Percentiles rank a stretch among this genome's conserved stretches.
Conservation (phyloP, 2,113 vertebrate species). For the Callocephalon fimbriatum region DNA sequence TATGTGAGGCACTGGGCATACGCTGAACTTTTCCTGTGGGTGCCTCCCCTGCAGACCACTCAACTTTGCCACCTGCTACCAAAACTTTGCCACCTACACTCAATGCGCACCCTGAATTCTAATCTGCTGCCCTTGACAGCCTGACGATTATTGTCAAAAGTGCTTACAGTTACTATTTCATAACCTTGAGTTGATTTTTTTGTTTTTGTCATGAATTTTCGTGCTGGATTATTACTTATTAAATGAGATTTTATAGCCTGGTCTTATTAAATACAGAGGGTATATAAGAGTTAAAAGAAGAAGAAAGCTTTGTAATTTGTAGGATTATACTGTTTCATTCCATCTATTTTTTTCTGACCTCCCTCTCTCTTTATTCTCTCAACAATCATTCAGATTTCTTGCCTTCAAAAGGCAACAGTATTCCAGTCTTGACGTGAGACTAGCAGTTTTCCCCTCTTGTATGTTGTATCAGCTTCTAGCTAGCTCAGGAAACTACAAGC, state of each 20-base stretch:
- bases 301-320: neutral
- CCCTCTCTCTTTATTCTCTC: neutral
- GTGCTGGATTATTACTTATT: neutral
- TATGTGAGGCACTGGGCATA: neutral
- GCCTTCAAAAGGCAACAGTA: neutral
- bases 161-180: neutral
- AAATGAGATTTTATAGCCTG: neutral
- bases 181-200: neutral
- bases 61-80: neutral
- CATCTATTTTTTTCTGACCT: fast-evolving
- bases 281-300: neutral
- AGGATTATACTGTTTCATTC: neutral
- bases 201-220: neutral
- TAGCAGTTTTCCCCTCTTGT: neutral
- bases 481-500: neutral
- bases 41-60: neutral
- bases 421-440: neutral
- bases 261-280: neutral
- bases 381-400: neutral
- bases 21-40: neutral
- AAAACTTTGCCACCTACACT: fast-evolving
- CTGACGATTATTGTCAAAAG: neutral
- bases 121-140: neutral
- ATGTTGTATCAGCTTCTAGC: neutral
- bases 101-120: neutral